These are phyloP conservation scores for Chrysogorgia sp. DNA, from an alignment of 92 coral and sea anemone genomes.

Conservation along the genomic window DNA sequence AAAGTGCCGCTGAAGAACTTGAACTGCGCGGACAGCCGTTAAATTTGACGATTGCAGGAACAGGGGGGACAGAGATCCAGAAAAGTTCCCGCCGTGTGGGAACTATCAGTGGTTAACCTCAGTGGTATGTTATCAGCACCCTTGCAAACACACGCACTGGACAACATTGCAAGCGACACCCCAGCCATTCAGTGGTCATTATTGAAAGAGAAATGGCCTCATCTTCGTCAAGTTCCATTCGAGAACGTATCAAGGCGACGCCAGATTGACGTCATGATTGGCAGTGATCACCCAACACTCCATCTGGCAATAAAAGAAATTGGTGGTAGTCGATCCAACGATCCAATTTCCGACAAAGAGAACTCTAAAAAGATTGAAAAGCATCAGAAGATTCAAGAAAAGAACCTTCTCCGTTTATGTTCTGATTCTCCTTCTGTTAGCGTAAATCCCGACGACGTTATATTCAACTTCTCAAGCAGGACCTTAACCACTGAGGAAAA, in stretches of 20 bases:
- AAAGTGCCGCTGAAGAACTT: conserved; percentile 35
- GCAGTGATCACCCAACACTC: conserved; percentile 60
- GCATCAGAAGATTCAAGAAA: too few relatives aligned
- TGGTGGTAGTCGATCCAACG: conserved; percentile 7
- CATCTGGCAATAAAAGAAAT: conserved; percentile 39
- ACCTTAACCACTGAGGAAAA: too few relatives aligned
- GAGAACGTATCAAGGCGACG: conserved; percentile 46
- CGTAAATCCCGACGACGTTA: too few relatives aligned
- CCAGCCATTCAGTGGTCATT: conserved; percentile 62
- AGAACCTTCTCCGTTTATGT: too few relatives aligned
- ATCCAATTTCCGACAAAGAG: conserved; percentile 52
- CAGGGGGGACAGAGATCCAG: conserved; percentile 34
- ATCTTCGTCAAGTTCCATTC: conserved; percentile 43
- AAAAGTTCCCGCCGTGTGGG: conserved; percentile 42
- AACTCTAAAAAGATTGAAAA: too few relatives aligned
- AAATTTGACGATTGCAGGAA: conserved; percentile 29
- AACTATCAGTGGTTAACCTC: conserved; percentile 20
- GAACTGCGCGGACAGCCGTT: conserved; percentile 35
- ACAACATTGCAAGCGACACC: conserved; percentile 56
- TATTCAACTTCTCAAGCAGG: too few relatives aligned
- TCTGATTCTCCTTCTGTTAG: too few relatives aligned
- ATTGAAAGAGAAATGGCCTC: conserved; percentile 59
- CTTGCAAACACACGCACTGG: conserved; percentile 43
- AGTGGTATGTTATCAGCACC: conserved; percentile 30
- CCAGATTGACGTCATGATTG: conserved; percentile 53